Evolutionary conservation across 2,888 invertebrate genomes (phyloP).

Genomic region (Idaea straminata): DNA sequence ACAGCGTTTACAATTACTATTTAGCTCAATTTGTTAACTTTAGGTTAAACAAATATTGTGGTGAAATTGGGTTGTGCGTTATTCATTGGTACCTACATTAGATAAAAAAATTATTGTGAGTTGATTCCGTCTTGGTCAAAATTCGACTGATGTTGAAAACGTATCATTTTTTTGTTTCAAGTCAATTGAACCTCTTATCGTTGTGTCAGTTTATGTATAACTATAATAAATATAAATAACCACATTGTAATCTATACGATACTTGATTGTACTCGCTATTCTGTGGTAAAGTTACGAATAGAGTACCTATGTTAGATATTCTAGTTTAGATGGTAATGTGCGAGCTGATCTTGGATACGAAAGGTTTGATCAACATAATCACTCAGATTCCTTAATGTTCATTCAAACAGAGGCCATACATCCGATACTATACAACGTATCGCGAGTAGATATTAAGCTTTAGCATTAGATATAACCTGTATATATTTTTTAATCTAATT

Average conservation of each 20-base stretch:
- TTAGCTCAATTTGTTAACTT: constrained; percentile 71
- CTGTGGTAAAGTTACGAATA: constrained; percentile 37
- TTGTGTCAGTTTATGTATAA: constrained; percentile 23
- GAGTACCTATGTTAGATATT: background rate
- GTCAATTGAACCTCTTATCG: constrained; percentile 16
- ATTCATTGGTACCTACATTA: constrained; percentile 28
- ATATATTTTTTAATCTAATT: constrained; percentile 76
- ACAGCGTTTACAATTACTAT: constrained; percentile 35
- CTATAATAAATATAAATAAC: constrained; percentile 11
- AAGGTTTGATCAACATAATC: constrained; percentile 40
- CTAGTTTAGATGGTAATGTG: constrained; percentile 8
- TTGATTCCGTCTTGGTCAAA: constrained; percentile 68
- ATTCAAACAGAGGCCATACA: constrained; percentile 61
- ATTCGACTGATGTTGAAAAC: constrained; percentile 57
- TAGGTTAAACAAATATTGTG: constrained; percentile 62
- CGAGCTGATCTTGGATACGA: constrained; percentile 24
- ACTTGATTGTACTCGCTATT: constrained; percentile 49
- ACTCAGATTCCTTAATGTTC: constrained; percentile 25
- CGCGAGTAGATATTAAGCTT: constrained; percentile 58
- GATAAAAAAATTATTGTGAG: constrained; percentile 43
- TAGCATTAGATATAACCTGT: constrained; percentile 72
- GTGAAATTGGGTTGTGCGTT: constrained; percentile 66
- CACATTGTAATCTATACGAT: constrained; percentile 25
- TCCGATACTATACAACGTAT: constrained; percentile 52
- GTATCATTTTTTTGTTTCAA: constrained; percentile 36